Evolutionary conservation across 1,140 invertebrate genomes (phyloP), one percentile per base, ranked within the genome.

Genomic region (Drosophila hydei): DNA sequence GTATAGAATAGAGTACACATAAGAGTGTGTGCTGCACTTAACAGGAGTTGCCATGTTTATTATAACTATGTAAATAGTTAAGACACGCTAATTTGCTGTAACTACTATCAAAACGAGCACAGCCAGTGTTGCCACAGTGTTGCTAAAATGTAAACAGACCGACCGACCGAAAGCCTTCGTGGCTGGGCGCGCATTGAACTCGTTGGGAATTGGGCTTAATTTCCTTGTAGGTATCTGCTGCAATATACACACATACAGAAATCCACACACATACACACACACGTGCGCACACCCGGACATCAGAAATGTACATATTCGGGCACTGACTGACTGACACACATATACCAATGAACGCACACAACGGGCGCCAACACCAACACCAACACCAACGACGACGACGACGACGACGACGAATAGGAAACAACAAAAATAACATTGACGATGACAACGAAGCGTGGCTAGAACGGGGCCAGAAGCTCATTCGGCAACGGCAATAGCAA

Each of bases 391-490:
- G 48, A 58, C 63, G 30, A 59, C 47, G 61, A 48, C 58, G 47
- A 72, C 75, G 74, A 74, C 79, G 65, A 72, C 65, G 50, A 60
- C 75, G 72, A 65, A 77, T 69, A 64, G 78, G 78, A 87, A 87
- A 72, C 83, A 87, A 87, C 81, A 87, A 87, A 87, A 88, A 87
- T 83, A 83, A 87, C 83, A 78, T 88, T 88, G 83, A 75, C 81
- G 83, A 78, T 78, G 81, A 59, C 70, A 62, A 69, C 65, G 52
- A 67, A 59, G 54, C 48, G 36, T 45, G 58, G 30, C 59, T 70
- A 33, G 63, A 73, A 58, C 60, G 55, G 63, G 63, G 21, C 51
- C 36, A 45, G 56, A 14, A 42, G 47, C 59, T 56, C 43, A 43
- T 42, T 56, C 54, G 68, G 48, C 36, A 48, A 56, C 36, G 18